Evolutionary conservation across 2,797 vertebrate species (phyloP).

Genomic region (Eremophila alpestris): DNA sequence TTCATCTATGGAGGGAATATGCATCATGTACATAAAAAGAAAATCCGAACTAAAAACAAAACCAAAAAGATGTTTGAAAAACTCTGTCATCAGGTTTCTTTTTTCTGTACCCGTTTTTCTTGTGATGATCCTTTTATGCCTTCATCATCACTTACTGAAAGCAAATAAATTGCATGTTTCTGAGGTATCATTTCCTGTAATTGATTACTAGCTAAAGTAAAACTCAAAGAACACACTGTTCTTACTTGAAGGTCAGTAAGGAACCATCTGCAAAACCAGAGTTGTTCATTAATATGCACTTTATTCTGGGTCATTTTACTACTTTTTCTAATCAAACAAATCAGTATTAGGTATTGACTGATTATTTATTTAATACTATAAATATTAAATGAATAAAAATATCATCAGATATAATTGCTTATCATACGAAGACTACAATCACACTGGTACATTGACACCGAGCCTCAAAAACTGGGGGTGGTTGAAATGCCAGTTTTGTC

Average conservation of each 20-base stretch:
- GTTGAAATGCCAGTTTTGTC: background rate
- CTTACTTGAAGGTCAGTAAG: background rate
- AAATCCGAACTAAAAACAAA: background rate
- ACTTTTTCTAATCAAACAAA: background rate
- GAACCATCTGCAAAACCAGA: background rate
- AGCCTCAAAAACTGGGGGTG: background rate
- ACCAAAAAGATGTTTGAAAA: background rate
- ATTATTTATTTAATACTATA: background rate
- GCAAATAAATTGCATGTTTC: background rate
- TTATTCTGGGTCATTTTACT: background rate
- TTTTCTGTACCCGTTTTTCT: background rate
- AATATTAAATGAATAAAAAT: background rate
- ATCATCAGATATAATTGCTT: rapidly evolving
- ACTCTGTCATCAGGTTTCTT: background rate
- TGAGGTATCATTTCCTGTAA: background rate
- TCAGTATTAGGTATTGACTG: background rate
- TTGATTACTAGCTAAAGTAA: background rate
- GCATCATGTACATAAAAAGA: background rate
- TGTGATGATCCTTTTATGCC: background rate
- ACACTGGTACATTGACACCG: background rate
- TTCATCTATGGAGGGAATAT: background rate
- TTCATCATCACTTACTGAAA: background rate
- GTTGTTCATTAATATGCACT: background rate
- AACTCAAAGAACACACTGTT: background rate
- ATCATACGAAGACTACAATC: background rate